Base-by-base conservation (phyloP, 2,113 vertebrate species). In the Strigops habroptila region DNA sequence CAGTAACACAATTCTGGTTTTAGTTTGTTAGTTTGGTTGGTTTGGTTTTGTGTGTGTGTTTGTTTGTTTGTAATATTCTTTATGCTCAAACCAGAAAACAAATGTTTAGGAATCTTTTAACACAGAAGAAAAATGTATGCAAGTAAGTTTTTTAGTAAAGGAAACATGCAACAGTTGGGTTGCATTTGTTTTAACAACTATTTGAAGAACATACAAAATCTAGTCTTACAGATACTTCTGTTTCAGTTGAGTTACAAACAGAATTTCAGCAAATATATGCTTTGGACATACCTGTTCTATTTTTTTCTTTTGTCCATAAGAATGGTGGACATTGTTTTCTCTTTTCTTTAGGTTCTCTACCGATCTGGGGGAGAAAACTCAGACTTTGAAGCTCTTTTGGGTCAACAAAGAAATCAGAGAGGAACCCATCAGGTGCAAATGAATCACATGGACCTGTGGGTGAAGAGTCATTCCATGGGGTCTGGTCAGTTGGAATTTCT, bases 201-300 rank as follows among this genome's bases (percentile, higher is more conserved):
- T 7, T 73, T 52, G 46, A 82, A 85, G 30, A 76, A 69, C 79
- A 90, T 8, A 82, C 3, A 63, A 82, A 78, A 65, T 51, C 41
- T 16, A 69, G 4, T 46, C 25, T 65, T 63, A 64, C 14, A 57
- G 30, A 37, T 33, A 68, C 12, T 95, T 28, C 51, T 44, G 82
- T 94, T 87, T 31, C 57, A 73, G 18, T 39, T 24, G 13, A 77
- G 24, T 63, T 84, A 67, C 28, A 60, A 74, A 90, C 31, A 88
- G 14, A 75, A 52, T 91, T 88, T 75, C 75, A 88, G 35, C 30
- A 74, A 75, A 77, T 93, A 30, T 37, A 64, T 76, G 35, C 15
- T 81, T 76, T 96, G 91, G 95, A 80, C 87, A 18, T 96, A 97
- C 98, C 97, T 98, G 92, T 53, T 97, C 70, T 59, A 49, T 67